A percentile compares a stretch with the other conserved stretches of the same genome.
Evolutionary conservation across 2,113 vertebrate species (phyloP).

Genomic region (Xiphophorus hellerii): DNA sequence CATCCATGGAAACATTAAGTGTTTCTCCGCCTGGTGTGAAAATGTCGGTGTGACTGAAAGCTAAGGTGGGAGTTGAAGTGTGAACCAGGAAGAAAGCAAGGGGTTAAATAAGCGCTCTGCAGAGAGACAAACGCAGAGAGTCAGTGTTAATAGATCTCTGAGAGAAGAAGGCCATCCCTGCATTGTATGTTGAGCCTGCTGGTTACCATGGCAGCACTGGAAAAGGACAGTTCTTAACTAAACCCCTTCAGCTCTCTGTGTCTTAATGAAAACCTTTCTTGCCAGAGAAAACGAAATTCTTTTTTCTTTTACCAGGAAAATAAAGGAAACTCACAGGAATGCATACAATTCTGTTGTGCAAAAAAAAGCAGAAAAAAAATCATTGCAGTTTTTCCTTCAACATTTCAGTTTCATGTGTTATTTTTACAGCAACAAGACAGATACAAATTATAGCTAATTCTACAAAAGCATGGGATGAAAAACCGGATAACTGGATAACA

Average conservation of each 20-base stretch:
- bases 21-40: background rate
- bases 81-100: slow-evolving; percentile 34
- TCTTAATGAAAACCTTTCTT: slow-evolving; percentile 60
- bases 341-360: background rate
- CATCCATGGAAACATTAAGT: background rate
- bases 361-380: too few relatives aligned
- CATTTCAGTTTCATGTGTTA: too few relatives aligned
- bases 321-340: background rate
- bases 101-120: slow-evolving; percentile 58
- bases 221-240: slow-evolving; percentile 61
- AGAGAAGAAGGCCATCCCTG: slow-evolving; percentile 66
- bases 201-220: slow-evolving; percentile 72
- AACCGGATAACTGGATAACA: background rate
- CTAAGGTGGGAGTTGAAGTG: slow-evolving; percentile 3
- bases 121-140: slow-evolving; percentile 63
- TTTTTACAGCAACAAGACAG: too few relatives aligned
- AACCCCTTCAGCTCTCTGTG: slow-evolving; percentile 51
- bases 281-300: slow-evolving; percentile 37
- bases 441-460: too few relatives aligned
- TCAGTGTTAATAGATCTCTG: slow-evolving; percentile 67
- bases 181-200: slow-evolving; percentile 70
- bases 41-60: background rate
- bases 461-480: background rate
- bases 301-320: slow-evolving; percentile 19
- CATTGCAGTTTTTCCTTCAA: too few relatives aligned